Evolutionary conservation across 92 coral and sea anemone species (phyloP).

Genomic region (Blastomussa wellsi): DNA sequence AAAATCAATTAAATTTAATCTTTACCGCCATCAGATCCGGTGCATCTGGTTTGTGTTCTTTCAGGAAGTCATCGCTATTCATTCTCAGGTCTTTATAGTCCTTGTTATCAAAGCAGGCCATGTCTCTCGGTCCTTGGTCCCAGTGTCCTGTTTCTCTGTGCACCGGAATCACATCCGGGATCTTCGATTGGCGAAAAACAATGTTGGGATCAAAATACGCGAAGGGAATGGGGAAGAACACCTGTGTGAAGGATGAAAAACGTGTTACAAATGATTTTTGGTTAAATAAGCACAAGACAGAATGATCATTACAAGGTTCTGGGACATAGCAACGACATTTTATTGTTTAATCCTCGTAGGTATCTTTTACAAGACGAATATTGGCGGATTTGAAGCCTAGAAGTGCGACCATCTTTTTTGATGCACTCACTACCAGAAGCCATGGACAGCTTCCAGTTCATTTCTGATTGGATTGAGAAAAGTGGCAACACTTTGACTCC

Average conservation of each 20-base stretch:
- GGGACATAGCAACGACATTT: background rate
- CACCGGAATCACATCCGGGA: slow-evolving; percentile 82
- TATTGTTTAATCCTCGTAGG: background rate
- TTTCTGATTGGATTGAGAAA: too few species aligned
- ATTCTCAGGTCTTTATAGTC: slow-evolving; percentile 92
- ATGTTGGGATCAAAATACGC: slow-evolving; percentile 86
- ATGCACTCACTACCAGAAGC: too few species aligned
- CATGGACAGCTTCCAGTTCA: too few species aligned
- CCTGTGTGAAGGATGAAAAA: slow-evolving; percentile 42
- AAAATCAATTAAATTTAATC: background rate
- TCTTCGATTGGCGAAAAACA: slow-evolving; percentile 66
- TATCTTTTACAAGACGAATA: background rate
- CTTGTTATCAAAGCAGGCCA: slow-evolving; percentile 91
- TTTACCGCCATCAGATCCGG: slow-evolving; percentile 69
- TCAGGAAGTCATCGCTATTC: slow-evolving; percentile 77
- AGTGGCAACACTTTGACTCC: too few species aligned
- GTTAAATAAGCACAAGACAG: too few species aligned
- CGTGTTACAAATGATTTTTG: background rate
- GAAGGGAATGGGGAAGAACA: slow-evolving; percentile 94
- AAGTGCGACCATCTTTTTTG: too few species aligned
- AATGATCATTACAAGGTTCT: background rate
- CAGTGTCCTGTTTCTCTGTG: slow-evolving; percentile 93
- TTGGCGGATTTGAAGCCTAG: too few species aligned
- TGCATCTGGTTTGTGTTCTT: slow-evolving; percentile 65
- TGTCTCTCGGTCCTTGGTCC: slow-evolving; percentile 69